Conservation (phyloP, 2,797 vertebrate species). For the Schizopygopsis pylzovi region DNA sequence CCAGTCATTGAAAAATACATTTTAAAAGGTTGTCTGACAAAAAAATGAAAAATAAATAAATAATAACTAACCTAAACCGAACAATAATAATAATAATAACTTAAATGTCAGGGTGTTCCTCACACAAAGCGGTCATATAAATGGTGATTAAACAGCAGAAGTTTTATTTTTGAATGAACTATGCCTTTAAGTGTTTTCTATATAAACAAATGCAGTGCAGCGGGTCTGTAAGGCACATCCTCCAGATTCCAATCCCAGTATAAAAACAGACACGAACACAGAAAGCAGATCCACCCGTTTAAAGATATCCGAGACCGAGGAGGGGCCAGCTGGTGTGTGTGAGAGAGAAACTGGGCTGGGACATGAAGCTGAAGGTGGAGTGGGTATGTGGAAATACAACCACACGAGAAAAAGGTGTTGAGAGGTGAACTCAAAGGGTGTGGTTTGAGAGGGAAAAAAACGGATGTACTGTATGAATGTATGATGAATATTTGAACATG, state of each 20-base stretch:
- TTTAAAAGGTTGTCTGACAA: background rate
- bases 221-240: background rate
- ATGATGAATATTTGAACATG: background rate
- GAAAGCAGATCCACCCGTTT: constrained; percentile 6
- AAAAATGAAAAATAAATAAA: background rate
- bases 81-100: too few species aligned
- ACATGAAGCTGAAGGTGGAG: background rate
- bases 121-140: background rate
- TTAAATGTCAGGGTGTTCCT: background rate
- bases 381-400: constrained; percentile 4
- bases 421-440: background rate
- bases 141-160: background rate
- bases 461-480: background rate
- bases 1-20: background rate
- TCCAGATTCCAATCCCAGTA: constrained; percentile 39
- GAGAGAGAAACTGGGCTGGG: constrained; percentile 7
- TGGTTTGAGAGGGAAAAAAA: background rate
- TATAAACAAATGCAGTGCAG: constrained; percentile 34
- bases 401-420: background rate
- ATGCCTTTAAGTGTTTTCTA: background rate
- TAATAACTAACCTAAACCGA: background rate
- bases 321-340: constrained; percentile 6
- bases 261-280: constrained; percentile 38
- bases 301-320: background rate
- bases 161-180: background rate